phyloP scores from a whole-genome alignment of 2,797 vertebrate species.

The Danio jaintianensis region DNA sequence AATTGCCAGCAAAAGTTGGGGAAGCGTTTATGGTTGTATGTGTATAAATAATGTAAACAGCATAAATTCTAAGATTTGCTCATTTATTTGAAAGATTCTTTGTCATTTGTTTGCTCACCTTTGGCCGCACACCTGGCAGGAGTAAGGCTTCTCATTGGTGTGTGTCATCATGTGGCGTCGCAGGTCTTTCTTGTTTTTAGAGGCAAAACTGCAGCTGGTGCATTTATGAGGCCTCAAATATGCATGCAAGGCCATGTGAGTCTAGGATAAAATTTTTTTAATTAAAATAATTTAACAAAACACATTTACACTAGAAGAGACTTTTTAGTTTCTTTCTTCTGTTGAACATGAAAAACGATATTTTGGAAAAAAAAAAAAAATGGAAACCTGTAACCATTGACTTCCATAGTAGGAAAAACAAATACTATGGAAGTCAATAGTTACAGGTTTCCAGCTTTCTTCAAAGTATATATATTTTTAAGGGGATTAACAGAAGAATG shows the following conservation, averaged over 20 bases:
- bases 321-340: too few species aligned
- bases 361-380: too few species aligned
- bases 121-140: constrained; percentile 92
- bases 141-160: constrained; percentile 97
- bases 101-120: constrained; percentile 76
- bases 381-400: too few species aligned
- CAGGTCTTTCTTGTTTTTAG: constrained; percentile 98
- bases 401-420: too few species aligned
- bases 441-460: too few species aligned
- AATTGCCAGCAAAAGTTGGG: neutral
- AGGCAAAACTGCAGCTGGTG: constrained; percentile 94
- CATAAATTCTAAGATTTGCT: neutral
- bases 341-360: too few species aligned
- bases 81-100: neutral
- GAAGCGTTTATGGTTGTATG: neutral
- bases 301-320: too few species aligned
- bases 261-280: constrained; percentile 71
- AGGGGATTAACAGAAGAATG: too few species aligned
- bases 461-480: too few species aligned
- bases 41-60: neutral
- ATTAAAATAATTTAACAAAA: too few species aligned
- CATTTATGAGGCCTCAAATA: constrained; percentile 96
- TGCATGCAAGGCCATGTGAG: constrained; percentile 91
- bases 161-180: constrained; percentile 95
- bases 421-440: too few species aligned